These are phyloP conservation scores for Xerus inauris DNA, from an alignment of 2,113 vertebrate genomes.

Conservation along the genomic window DNA sequence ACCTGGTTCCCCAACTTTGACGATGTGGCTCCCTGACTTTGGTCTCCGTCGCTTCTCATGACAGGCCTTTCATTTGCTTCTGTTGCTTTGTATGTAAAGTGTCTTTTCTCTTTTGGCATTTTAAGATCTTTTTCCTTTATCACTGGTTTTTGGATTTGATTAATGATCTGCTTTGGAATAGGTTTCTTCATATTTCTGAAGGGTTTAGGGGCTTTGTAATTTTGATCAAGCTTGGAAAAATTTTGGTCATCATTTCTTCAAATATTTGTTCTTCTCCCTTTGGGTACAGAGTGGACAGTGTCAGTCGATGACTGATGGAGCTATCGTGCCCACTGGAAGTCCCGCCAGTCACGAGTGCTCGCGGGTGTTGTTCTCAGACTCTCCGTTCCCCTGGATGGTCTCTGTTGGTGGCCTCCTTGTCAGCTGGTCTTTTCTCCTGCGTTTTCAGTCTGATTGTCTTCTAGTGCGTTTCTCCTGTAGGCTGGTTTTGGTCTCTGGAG, in stretches of 20 bases:
- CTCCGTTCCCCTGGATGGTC: too few species aligned
- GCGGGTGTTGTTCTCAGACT: too few species aligned
- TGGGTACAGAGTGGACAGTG: neutral
- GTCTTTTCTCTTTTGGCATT: neutral
- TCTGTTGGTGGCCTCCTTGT: neutral
- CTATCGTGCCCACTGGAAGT: accelerated
- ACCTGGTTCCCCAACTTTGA: neutral
- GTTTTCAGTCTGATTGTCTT: neutral
- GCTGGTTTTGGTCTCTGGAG: neutral
- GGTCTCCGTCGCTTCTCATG: neutral
- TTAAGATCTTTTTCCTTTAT: neutral
- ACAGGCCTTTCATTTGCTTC: neutral
- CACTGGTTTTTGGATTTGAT: neutral
- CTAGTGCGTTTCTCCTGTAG: neutral
- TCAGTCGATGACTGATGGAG: too few species aligned
- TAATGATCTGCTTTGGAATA: neutral
- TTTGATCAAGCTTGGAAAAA: neutral
- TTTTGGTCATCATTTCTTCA: neutral
- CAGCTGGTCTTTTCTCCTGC: neutral
- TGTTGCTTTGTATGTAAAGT: neutral
- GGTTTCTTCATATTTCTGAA: neutral
- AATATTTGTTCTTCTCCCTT: neutral
- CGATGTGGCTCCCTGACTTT: neutral
- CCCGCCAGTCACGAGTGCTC: too few species aligned
- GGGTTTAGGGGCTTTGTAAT: neutral